Evolutionary conservation across 2,797 vertebrate species (phyloP).

Genomic region (Microhierax caerulescens): DNA sequence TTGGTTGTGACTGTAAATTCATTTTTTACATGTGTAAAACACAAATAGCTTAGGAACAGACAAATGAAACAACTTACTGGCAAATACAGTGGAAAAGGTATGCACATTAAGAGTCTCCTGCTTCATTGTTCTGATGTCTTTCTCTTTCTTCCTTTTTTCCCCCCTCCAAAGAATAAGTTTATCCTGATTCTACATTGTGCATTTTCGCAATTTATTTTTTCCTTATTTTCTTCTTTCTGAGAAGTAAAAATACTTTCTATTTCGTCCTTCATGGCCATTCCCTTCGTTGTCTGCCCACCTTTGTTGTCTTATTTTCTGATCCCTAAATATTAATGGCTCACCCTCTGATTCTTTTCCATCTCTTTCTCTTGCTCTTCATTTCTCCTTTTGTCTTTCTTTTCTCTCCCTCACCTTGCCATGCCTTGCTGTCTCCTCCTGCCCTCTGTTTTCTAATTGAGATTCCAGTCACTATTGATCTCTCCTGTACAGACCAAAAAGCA

Average conservation of each 20-base stretch:
- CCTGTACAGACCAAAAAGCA: constrained; percentile 6
- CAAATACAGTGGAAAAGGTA: background rate
- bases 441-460: constrained; percentile 15
- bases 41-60: background rate
- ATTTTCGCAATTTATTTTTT: background rate
- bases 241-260: background rate
- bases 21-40: background rate
- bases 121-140: background rate
- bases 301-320: background rate
- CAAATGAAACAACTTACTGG: background rate
- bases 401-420: background rate
- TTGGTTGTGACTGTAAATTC: background rate
- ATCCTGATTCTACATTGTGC: background rate
- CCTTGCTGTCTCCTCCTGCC: background rate
- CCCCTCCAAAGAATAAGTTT: background rate
- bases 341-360: background rate
- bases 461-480: constrained; percentile 10
- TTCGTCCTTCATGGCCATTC: background rate
- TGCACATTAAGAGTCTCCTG: background rate
- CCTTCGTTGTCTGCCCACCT: background rate
- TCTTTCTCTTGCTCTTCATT: background rate
- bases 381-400: background rate
- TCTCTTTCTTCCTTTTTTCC: background rate
- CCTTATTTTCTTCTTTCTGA: background rate
- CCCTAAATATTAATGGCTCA: background rate